phyloP scores from a whole-genome alignment of 2,888 invertebrate genomes.

The Caenorhabditis wallacei region DNA sequence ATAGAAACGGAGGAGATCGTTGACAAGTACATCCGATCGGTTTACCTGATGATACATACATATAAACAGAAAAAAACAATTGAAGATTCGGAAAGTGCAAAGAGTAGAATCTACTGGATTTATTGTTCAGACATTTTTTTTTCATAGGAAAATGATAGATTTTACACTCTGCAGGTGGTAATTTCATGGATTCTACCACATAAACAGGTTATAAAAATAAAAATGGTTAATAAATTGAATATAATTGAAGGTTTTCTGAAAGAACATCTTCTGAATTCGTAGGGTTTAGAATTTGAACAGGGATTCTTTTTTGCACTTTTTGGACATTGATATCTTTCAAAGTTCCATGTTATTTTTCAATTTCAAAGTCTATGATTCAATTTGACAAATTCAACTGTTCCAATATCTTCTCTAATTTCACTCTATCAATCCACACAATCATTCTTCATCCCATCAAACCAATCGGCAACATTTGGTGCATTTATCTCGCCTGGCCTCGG shows the following conservation, averaged over 20 bases:
- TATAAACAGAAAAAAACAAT: background rate
- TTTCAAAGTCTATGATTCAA: conserved; percentile 4
- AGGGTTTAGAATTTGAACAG: background rate
- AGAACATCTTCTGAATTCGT: too few species aligned
- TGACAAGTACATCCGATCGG: conserved; percentile 15
- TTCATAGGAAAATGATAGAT: too few species aligned
- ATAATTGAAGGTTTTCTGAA: too few species aligned
- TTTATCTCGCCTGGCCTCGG: too few species aligned
- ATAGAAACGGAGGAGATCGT: background rate
- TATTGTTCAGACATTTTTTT: background rate
- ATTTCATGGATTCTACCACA: too few species aligned
- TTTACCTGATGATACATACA: background rate
- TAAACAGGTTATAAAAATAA: too few species aligned
- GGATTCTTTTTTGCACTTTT: background rate
- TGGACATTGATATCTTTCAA: too few species aligned
- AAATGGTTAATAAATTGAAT: too few species aligned
- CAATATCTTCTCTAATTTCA: conserved; percentile 6
- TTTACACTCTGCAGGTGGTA: too few species aligned
- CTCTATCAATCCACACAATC: conserved; percentile 11
- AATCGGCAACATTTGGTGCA: conserved; percentile 49
- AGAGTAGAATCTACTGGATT: too few species aligned
- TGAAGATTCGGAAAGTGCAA: background rate
- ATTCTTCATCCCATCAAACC: conserved; percentile 50
- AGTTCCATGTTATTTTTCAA: background rate
- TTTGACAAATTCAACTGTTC: conserved; percentile 25